Evolutionary conservation across 1,140 invertebrate genomes (phyloP).

Genomic region (Tetragnatha versicolor): DNA sequence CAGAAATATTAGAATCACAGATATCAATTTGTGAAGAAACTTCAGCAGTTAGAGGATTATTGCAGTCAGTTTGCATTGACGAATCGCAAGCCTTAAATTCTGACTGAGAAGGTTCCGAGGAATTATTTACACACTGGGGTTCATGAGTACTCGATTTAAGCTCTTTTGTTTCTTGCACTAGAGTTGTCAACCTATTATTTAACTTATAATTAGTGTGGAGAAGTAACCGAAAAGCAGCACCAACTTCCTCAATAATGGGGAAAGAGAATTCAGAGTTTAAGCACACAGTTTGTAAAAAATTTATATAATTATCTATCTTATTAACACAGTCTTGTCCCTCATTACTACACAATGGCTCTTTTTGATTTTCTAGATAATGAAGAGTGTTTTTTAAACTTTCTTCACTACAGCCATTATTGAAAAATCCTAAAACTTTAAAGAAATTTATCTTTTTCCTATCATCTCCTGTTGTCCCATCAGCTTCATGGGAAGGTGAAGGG

Average conservation of each 20-base stretch:
- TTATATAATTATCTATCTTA: conserved; percentile 27
- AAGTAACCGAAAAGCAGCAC: background rate
- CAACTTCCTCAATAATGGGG: conserved; percentile 13
- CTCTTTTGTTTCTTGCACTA: no score
- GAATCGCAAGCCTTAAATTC: background rate
- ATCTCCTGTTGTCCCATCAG: no score
- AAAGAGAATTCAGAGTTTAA: background rate
- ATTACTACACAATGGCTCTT: background rate
- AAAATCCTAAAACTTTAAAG: no score
- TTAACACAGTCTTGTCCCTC: background rate
- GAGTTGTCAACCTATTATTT: no score
- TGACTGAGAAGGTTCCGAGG: background rate
- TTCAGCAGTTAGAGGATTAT: background rate
- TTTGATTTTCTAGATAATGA: conserved; percentile 18
- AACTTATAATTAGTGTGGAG: no score
- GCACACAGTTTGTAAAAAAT: conserved; percentile 11
- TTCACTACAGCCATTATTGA: background rate
- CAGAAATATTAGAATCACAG: background rate
- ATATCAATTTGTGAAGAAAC: background rate
- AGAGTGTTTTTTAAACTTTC: background rate
- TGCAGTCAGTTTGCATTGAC: background rate
- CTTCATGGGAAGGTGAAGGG: no score
- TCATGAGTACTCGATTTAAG: no score
- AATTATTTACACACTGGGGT: background rate
- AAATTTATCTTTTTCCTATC: no score